Evolutionary conservation across 2,797 vertebrate species (phyloP), one percentile per base, ranked within the genome.

Genomic region (Choloepus didactylus): DNA sequence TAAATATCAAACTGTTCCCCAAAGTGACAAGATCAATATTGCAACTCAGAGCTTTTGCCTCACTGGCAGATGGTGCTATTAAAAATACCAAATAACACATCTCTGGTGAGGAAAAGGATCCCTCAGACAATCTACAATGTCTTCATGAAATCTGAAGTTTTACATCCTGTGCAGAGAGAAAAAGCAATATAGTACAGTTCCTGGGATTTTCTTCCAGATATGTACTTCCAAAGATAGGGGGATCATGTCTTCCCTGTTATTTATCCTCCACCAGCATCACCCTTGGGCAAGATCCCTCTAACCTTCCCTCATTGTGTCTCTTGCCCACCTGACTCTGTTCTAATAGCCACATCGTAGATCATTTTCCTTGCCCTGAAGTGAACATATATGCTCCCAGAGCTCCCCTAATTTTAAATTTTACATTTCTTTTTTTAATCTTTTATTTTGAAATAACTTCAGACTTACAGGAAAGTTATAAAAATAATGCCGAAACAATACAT

Each of bases 21-120:
- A 91, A 97, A 98, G 98, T 98, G 98, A 98, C 98, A 98, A 98
- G 97, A 98, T 98, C 98, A 98, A 98, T 98, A 98, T 94, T 98
- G 96, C 96, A 96, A 56, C 97, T 97, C 98, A n/a, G 95, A 97
- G 95, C 97, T 94, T 94, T 80, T 89, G 95, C 84, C 95, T 73
- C 85, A 11, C 87, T 98, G 97, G 98, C 98, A 98, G 98, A 98
- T 97, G 98, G 98, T 97, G 93, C 97, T 97, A 97, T 98, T 98
- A 98, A 98, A 97, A 98, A 98, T 91, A 96, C 94, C 51, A 96
- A 98, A 94, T 75, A 95, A 72, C 82, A 67, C 97, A 93, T 95
- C 95, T 97, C 96, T 81, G 89, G 77, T 73, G 62, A 77, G 67
- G 77, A 67, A 69, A 94, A 93, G 85, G 72, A 56, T 91, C 89